Conservation (phyloP, 2,797 vertebrate genomes). For the Danionella dracula region DNA sequence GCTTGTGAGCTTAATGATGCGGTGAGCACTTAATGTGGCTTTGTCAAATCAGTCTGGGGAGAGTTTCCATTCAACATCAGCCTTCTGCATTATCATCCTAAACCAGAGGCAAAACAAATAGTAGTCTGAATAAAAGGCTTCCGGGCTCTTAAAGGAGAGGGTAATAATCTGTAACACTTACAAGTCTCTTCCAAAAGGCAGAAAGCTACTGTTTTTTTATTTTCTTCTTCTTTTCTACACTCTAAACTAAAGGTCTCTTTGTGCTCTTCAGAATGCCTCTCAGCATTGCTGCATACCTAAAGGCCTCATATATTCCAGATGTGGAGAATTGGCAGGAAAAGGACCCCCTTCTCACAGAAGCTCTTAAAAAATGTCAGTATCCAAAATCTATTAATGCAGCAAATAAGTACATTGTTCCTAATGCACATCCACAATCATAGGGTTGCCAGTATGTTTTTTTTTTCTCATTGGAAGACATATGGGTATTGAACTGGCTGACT, state of each 20-base stretch:
- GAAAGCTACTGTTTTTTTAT: constrained; percentile 58
- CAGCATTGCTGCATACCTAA: constrained; percentile 78
- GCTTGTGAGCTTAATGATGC: constrained; percentile 22
- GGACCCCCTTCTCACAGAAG: constrained; percentile 55
- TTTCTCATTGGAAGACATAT: background rate
- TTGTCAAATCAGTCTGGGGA: constrained; percentile 16
- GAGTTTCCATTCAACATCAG: constrained; percentile 26
- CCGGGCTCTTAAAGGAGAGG: constrained; percentile 51
- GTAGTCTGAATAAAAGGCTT: constrained; percentile 19
- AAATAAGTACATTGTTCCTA: constrained; percentile 49
- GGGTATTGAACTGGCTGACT: background rate
- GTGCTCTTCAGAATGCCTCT: constrained; percentile 73
- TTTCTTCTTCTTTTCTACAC: constrained; percentile 38
- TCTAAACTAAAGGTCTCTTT: constrained; percentile 72
- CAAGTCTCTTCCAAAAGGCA: constrained; percentile 58
- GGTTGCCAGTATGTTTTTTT: background rate
- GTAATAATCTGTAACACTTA: constrained; percentile 58
- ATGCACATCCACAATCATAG: constrained; percentile 29
- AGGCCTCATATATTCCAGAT: constrained; percentile 81
- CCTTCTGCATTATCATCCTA: constrained; percentile 5
- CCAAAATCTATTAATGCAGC: constrained; percentile 57
- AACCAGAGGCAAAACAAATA: background rate
- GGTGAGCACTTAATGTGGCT: constrained; percentile 4
- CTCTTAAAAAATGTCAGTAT: constrained; percentile 55
- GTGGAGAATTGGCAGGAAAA: constrained; percentile 65